Evolutionary conservation across 2,113 vertebrate species (phyloP).

Genomic region (Brachyhypopomus gauderio): DNA sequence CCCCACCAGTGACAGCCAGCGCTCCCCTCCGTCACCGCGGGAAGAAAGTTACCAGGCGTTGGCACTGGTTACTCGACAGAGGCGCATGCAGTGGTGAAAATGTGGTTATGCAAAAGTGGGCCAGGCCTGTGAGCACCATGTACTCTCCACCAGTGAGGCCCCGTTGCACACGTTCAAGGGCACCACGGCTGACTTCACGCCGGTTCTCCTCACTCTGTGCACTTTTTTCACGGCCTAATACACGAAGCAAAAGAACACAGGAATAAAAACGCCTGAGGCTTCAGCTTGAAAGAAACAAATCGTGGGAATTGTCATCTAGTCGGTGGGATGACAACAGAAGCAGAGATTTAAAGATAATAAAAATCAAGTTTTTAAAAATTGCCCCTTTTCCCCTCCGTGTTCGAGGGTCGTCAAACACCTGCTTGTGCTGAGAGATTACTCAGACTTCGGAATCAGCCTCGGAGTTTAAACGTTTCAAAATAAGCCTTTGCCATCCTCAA

Average conservation of each 20-base stretch:
- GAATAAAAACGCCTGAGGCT: slow-evolving; percentile 28
- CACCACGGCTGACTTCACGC: slow-evolving; percentile 13
- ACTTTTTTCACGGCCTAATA: slow-evolving; percentile 31
- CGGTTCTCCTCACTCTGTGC: slow-evolving; percentile 31
- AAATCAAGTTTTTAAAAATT: background rate
- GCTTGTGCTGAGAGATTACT: slow-evolving; percentile 25
- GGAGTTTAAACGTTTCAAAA: slow-evolving; percentile 24
- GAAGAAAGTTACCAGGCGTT: slow-evolving; percentile 56
- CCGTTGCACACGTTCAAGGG: slow-evolving; percentile 59
- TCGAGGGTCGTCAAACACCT: slow-evolving; percentile 15
- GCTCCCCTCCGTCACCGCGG: slow-evolving; percentile 67
- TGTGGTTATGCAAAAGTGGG: slow-evolving; percentile 69
- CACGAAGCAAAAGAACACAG: slow-evolving; percentile 30
- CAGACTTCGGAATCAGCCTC: slow-evolving; percentile 3
- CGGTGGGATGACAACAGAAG: no score
- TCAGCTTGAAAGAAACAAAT: slow-evolving; percentile 26
- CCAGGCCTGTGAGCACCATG: slow-evolving; percentile 65
- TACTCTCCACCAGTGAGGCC: slow-evolving; percentile 59
- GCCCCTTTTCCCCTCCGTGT: background rate
- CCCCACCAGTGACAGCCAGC: slow-evolving; percentile 64
- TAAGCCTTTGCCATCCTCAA: slow-evolving; percentile 22
- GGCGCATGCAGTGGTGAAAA: slow-evolving; percentile 57
- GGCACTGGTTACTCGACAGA: slow-evolving; percentile 52
- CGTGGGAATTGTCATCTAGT: background rate
- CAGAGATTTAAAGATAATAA: no score